These are phyloP conservation scores for Temnothorax rugatulus DNA, from an alignment of 2,888 invertebrate genomes.

Conservation along the genomic window DNA sequence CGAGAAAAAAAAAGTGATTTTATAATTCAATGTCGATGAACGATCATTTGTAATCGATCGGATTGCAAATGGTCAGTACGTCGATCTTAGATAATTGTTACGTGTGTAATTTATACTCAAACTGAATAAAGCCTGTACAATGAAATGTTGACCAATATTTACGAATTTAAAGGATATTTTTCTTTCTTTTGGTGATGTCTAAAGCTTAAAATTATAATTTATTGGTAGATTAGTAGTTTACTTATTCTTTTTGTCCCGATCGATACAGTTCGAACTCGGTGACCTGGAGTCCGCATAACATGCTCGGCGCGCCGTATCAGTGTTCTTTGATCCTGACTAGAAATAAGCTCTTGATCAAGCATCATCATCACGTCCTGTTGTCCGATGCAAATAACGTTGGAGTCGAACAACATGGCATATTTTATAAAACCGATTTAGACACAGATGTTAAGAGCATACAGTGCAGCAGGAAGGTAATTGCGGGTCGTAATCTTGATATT, in stretches of 20 bases:
- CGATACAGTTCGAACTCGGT: conserved; percentile 90
- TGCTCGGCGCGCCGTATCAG: conserved; percentile 93
- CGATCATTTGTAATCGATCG: too few relatives aligned
- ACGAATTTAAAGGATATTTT: conserved; percentile 2
- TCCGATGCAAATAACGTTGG: conserved; percentile 89
- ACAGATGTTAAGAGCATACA: conserved; percentile 96
- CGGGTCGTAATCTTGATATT: not conserved
- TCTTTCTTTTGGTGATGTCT: not conserved
- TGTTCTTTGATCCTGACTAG: conserved; percentile 91
- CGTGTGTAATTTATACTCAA: not conserved
- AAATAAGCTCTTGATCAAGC: conserved; percentile 88
- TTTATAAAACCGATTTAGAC: conserved; percentile 93
- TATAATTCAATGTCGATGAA: too few relatives aligned
- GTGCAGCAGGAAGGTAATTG: conserved; percentile 93
- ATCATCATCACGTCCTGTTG: not conserved
- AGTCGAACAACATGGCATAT: conserved; percentile 93
- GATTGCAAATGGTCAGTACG: not conserved
- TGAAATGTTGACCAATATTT: not conserved
- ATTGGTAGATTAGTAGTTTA: not conserved
- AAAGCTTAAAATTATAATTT: not conserved
- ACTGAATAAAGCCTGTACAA: not conserved
- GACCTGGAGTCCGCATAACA: conserved; percentile 95
- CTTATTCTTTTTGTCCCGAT: not conserved
- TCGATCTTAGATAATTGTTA: not conserved
- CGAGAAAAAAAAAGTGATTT: too few relatives aligned